These are phyloP conservation scores for Phalacrocorax carbo DNA, from an alignment of 2,113 vertebrate species.

Conservation along the genomic window DNA sequence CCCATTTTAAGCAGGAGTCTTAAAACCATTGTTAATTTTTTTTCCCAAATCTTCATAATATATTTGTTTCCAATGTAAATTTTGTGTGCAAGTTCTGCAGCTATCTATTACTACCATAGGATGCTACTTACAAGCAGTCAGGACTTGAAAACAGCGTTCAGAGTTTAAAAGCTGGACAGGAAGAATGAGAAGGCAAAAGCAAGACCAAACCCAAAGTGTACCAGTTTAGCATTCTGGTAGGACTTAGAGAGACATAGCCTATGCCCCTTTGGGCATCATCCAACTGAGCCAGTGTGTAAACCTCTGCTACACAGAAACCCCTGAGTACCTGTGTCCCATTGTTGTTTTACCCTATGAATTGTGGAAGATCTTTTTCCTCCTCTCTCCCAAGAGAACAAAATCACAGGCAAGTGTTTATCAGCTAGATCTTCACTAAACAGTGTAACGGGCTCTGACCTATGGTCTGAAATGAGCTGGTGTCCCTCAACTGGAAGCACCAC, in stretches of 20 bases:
- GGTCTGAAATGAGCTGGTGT: background rate
- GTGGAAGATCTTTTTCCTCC: background rate
- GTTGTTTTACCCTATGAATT: background rate
- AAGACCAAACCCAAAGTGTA: background rate
- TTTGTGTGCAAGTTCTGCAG: background rate
- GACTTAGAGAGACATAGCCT: background rate
- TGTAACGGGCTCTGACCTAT: background rate
- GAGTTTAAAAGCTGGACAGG: background rate
- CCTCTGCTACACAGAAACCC: background rate
- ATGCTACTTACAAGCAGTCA: background rate
- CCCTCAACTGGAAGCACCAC: background rate
- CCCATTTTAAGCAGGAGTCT: background rate
- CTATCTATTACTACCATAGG: background rate
- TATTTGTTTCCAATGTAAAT: background rate
- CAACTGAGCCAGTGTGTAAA: background rate
- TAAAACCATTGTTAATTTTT: background rate
- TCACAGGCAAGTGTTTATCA: background rate
- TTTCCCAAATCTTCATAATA: background rate
- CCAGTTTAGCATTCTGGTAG: accelerated
- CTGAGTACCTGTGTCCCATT: accelerated
- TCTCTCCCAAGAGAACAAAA: background rate
- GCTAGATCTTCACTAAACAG: background rate
- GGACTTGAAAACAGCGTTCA: background rate
- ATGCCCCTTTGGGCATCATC: background rate
- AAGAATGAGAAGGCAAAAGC: background rate